phyloP scores from a whole-genome alignment of 2,888 invertebrate genomes.

The Melanophora roralis region DNA sequence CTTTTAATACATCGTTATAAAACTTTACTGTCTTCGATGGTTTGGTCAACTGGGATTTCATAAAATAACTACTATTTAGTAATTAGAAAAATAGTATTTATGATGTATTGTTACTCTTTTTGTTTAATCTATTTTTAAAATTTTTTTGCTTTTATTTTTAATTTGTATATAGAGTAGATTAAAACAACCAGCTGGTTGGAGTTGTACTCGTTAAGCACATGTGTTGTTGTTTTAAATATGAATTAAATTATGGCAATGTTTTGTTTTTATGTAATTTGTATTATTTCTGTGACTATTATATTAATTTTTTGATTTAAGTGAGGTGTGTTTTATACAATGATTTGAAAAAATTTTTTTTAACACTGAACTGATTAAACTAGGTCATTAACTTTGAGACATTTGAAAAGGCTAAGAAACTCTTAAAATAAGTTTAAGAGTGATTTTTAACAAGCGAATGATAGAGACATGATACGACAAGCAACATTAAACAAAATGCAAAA shows the following conservation, averaged over 20 bases:
- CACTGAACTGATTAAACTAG: conserved; percentile 27
- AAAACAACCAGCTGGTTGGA: conserved; percentile 51
- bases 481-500: too few species aligned
- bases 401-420: conserved; percentile 21
- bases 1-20: too few species aligned
- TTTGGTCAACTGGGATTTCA: conserved; percentile 25
- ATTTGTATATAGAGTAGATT: conserved; percentile 41
- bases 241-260: conserved; percentile 61
- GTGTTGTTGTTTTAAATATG: conserved; percentile 57
- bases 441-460: not conserved
- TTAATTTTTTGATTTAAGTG: conserved; percentile 9
- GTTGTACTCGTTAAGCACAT: conserved; percentile 14
- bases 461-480: too few species aligned
- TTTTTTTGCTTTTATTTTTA: conserved; percentile 36
- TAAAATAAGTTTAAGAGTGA: not conserved
- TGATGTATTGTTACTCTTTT: not conserved
- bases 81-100: conserved; percentile 50
- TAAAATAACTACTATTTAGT: conserved; percentile 52
- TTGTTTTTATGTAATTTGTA: conserved; percentile 17
- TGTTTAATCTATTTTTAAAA: not conserved
- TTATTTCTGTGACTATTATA: not conserved
- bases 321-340: conserved; percentile 30
- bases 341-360: not conserved
- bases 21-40: not conserved
- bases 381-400: conserved; percentile 41